These are phyloP conservation scores for Aleiodes testaceus DNA, from an alignment of 2,888 invertebrate genomes.

Conservation along the genomic window DNA sequence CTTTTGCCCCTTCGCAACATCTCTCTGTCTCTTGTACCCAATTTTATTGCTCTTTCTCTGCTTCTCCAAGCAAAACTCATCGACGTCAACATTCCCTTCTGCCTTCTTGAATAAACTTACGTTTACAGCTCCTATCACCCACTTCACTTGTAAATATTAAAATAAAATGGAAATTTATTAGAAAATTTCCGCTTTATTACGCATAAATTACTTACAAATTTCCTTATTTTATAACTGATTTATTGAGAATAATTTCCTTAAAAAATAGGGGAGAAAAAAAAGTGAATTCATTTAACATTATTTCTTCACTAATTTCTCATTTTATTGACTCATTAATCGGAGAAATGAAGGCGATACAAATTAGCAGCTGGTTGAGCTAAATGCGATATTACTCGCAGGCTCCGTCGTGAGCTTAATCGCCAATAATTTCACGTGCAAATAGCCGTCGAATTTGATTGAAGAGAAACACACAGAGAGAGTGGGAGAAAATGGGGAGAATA, in stretches of 20 bases:
- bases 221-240: too few species aligned
- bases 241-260: too few species aligned
- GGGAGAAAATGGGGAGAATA: slow-evolving; percentile 8
- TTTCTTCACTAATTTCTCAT: too few species aligned
- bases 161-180: background rate
- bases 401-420: slow-evolving; percentile 31
- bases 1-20: too few species aligned
- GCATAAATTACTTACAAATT: too few species aligned
- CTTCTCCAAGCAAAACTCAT: slow-evolving; percentile 42
- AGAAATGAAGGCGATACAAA: too few species aligned
- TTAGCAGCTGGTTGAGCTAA: too few species aligned
- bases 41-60: slow-evolving; percentile 39
- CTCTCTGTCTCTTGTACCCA: background rate
- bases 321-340: too few species aligned
- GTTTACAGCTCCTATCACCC: slow-evolving; percentile 2
- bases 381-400: too few species aligned
- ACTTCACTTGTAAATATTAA: slow-evolving; percentile 3
- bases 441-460: slow-evolving; percentile 36
- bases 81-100: slow-evolving; percentile 22
- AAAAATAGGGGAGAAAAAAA: too few species aligned
- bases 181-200: too few species aligned
- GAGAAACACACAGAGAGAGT: slow-evolving; percentile 12
- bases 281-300: too few species aligned
- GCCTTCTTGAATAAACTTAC: slow-evolving; percentile 16
- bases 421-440: slow-evolving; percentile 41